These are phyloP conservation scores for Chaetogeoica ovagalla DNA, from an alignment of 2,888 invertebrate genomes.

Conservation along the genomic window DNA sequence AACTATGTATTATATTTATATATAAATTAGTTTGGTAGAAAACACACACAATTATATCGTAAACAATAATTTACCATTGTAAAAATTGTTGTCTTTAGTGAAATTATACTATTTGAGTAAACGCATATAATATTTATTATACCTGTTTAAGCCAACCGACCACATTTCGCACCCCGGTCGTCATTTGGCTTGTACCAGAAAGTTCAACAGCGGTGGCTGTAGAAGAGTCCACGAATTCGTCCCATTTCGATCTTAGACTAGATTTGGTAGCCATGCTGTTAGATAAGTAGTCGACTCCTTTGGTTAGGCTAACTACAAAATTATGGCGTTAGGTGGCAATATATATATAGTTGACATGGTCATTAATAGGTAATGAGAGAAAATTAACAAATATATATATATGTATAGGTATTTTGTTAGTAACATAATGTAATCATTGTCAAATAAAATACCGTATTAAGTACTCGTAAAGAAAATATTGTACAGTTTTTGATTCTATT, in stretches of 20 bases:
- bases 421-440: background rate
- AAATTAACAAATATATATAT: background rate
- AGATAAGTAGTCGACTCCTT: slow-evolving; percentile 40
- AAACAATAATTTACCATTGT: no score
- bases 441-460: background rate
- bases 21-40: background rate
- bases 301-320: slow-evolving; percentile 52
- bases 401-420: background rate
- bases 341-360: background rate
- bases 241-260: slow-evolving; percentile 70
- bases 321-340: slow-evolving; percentile 27
- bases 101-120: background rate
- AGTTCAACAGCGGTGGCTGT: slow-evolving; percentile 65
- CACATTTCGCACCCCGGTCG: slow-evolving; percentile 75
- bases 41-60: background rate
- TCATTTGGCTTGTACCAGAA: slow-evolving; percentile 65
- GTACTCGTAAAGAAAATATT: background rate
- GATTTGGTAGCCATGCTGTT: slow-evolving; percentile 53
- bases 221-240: slow-evolving; percentile 68
- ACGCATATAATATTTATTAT: slow-evolving; percentile 54
- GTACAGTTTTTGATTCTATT: background rate
- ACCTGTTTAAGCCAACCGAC: slow-evolving; percentile 85
- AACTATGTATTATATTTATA: background rate
- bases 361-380: background rate
- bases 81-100: background rate